phyloP scores from a whole-genome alignment of 2,888 invertebrate species.

The Invenusta paracnida region DNA sequence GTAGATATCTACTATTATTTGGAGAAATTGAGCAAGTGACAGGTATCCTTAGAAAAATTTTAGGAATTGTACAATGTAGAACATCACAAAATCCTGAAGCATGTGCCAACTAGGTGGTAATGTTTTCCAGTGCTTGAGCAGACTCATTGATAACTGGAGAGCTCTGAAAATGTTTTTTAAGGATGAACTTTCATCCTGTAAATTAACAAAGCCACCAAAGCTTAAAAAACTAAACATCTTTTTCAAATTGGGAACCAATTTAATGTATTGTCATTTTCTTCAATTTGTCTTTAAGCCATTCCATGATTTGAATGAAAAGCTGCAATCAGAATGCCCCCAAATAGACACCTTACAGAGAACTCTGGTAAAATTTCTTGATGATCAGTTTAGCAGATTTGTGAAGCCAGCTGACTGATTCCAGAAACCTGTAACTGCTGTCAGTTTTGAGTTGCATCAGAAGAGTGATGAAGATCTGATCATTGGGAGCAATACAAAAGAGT shows the following conservation, averaged over 20 bases:
- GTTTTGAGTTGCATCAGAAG: constrained; percentile 34
- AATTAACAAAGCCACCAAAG: neutral
- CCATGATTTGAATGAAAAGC: neutral
- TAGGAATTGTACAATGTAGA: too few relatives aligned
- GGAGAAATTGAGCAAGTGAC: too few relatives aligned
- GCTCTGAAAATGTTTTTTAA: neutral
- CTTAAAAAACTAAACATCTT: neutral
- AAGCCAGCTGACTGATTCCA: constrained; percentile 39
- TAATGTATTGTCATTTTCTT: constrained; percentile 6
- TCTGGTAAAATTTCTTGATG: neutral
- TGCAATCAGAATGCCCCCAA: constrained; percentile 39
- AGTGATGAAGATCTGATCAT: constrained; percentile 31
- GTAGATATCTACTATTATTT: too few relatives aligned
- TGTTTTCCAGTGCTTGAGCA: too few relatives aligned
- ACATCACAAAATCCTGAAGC: too few relatives aligned
- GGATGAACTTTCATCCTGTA: neutral
- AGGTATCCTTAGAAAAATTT: too few relatives aligned
- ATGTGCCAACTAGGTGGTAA: too few relatives aligned
- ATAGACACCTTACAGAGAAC: constrained; percentile 21
- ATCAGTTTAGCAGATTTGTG: constrained; percentile 35
- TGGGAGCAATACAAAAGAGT: constrained; percentile 33
- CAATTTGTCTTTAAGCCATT: constrained; percentile 28
- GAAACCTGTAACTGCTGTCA: constrained; percentile 15
- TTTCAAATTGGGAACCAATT: neutral
- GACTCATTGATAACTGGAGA: too few relatives aligned